Percentiles rank a stretch among this genome's conserved stretches.
Conservation (phyloP, 2,797 vertebrate genomes). For the Trematomus bernacchii region DNA sequence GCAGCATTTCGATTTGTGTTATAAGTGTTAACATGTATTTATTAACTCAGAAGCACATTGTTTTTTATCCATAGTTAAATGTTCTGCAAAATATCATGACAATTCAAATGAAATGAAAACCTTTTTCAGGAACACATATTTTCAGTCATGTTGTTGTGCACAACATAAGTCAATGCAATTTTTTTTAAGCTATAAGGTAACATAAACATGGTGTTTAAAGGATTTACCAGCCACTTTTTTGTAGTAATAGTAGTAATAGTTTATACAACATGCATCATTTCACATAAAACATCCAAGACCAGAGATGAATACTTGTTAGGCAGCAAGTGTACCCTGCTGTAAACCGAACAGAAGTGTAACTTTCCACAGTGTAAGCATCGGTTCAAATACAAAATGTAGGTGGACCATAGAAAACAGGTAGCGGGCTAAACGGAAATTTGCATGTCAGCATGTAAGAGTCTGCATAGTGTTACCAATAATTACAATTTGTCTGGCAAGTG, state of each 20-base stretch:
- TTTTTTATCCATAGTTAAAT: conserved; percentile 52
- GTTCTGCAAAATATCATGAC: conserved; percentile 47
- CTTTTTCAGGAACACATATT: conserved; percentile 37
- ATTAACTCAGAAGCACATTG: conserved; percentile 35
- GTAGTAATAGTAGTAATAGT: conserved; percentile 26
- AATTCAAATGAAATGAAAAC: conserved; percentile 38
- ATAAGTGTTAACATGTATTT: conserved; percentile 61
- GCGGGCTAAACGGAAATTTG: neutral
- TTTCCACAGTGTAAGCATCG: neutral
- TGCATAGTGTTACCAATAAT: conserved; percentile 14
- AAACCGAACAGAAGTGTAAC: neutral
- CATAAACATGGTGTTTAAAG: conserved; percentile 29
- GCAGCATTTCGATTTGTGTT: conserved; percentile 60
- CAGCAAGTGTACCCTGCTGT: conserved; percentile 22
- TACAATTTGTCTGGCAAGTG: conserved; percentile 23
- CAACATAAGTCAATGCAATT: conserved; percentile 67
- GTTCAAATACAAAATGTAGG: neutral
- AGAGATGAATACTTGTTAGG: conserved; percentile 38
- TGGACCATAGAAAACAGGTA: neutral
- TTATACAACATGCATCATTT: conserved; percentile 69
- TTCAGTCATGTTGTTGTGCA: conserved; percentile 62
- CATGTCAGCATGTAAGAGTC: conserved; percentile 3
- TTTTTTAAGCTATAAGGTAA: conserved; percentile 56
- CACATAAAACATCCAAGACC: conserved; percentile 35
- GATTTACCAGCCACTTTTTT: conserved; percentile 32